Conservation (phyloP, 1,140 invertebrate genomes). For the Harlomillsia oculata region DNA sequence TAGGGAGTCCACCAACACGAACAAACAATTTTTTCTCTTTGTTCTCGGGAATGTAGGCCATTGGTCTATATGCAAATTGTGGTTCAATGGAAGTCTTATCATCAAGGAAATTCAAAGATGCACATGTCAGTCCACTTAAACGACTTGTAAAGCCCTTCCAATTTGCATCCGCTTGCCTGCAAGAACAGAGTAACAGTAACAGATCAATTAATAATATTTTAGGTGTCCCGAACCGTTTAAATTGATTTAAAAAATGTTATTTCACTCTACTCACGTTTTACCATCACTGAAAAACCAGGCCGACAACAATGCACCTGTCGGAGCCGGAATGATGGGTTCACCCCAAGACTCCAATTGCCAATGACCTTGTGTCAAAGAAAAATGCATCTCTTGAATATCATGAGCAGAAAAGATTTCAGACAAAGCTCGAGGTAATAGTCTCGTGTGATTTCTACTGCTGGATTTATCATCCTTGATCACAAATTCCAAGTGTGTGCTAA, state of each 20-base stretch:
- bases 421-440: constrained; percentile 75
- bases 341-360: constrained; percentile 92
- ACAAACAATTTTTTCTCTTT: constrained; percentile 48
- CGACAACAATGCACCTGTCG: constrained; percentile 84
- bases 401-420: constrained; percentile 79
- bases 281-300: constrained; percentile 69
- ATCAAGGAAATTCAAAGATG: constrained; percentile 92
- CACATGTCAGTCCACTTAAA: constrained; percentile 86
- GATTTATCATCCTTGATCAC: constrained; percentile 45
- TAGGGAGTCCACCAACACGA: constrained; percentile 76
- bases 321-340: constrained; percentile 69
- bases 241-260: neutral
- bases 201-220: constrained; percentile 2
- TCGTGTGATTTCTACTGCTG: constrained; percentile 25
- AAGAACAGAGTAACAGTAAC: constrained; percentile 17
- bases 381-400: constrained; percentile 77
- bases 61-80: constrained; percentile 67
- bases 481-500: constrained; percentile 79
- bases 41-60: constrained; percentile 46
- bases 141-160: constrained; percentile 83
- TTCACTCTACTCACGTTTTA: constrained; percentile 40
- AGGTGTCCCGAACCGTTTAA: neutral
- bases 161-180: constrained; percentile 56
- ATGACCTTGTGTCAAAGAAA: constrained; percentile 81
- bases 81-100: constrained; percentile 75